phyloP scores from a whole-genome alignment of 2,797 vertebrate species.

The Euthynnus affinis region DNA sequence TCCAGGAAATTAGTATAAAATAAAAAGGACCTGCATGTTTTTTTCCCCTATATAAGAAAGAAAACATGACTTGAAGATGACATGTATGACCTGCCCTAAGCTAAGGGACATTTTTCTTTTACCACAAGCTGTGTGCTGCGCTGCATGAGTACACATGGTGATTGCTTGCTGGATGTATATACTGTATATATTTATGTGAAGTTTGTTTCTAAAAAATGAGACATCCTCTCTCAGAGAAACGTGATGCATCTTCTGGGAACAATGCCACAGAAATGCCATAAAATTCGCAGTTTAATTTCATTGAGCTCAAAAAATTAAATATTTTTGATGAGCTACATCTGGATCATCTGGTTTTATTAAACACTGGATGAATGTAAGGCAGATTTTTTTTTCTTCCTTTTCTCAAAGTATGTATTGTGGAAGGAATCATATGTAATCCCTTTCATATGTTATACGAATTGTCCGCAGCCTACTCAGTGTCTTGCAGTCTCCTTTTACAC shows the following conservation, averaged over 20 bases:
- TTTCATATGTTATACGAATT: conserved; percentile 42
- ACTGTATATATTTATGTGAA: not conserved
- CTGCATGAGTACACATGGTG: conserved; percentile 1
- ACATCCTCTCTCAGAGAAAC: not conserved
- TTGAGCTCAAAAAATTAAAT: not conserved
- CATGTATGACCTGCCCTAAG: not conserved
- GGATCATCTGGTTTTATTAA: conserved; percentile 45
- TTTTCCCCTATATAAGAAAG: not conserved
- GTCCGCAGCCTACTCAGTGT: not conserved
- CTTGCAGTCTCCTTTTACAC: conserved; percentile 31
- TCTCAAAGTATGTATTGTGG: not conserved
- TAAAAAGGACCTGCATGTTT: not conserved
- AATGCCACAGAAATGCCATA: not conserved
- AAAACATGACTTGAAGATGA: not conserved
- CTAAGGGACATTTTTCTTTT: conserved; percentile 13
- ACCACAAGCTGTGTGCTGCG: not conserved
- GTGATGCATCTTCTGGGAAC: not conserved
- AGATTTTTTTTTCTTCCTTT: not conserved
- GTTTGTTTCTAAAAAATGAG: conserved; percentile 20
- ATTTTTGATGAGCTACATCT: conserved; percentile 29
- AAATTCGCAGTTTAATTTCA: not conserved
- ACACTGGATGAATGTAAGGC: conserved; percentile 8
- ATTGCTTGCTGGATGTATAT: not conserved
- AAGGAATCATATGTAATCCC: conserved; percentile 39
- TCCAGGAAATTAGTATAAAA: not conserved